A percentile compares a stretch with the other conserved stretches of the same genome.
phyloP scores from a whole-genome alignment of 2,888 invertebrate genomes.

The Yponomeuta cagnagella region DNA sequence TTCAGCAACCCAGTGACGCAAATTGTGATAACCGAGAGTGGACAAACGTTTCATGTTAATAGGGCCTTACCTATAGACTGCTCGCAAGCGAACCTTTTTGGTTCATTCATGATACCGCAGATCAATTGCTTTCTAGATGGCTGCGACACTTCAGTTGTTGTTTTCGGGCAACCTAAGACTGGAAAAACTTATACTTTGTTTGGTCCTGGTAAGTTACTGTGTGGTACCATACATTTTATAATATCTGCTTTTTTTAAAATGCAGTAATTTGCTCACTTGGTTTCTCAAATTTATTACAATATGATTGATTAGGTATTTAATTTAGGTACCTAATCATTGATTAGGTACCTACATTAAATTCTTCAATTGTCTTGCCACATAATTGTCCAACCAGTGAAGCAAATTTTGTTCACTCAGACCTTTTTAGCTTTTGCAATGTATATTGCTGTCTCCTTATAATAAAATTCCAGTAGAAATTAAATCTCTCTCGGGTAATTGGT shows the following conservation, averaged over 20 bases:
- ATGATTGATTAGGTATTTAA: no score
- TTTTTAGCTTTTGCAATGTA: no score
- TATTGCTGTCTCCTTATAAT: no score
- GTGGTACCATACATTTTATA: no score
- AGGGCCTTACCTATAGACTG: slow-evolving; percentile 75
- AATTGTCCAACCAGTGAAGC: not conserved
- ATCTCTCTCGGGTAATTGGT: no score
- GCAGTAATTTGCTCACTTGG: no score
- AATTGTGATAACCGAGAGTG: slow-evolving; percentile 76
- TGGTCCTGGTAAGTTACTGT: slow-evolving; percentile 75
- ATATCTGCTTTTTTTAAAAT: no score
- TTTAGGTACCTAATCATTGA: no score
- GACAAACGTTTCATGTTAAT: slow-evolving; percentile 73
- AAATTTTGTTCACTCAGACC: not conserved
- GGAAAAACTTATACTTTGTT: slow-evolving; percentile 85
- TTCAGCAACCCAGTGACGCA: slow-evolving; percentile 76
- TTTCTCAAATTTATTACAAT: no score
- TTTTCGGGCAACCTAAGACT: slow-evolving; percentile 79
- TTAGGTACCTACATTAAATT: no score
- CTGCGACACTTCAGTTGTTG: slow-evolving; percentile 84
- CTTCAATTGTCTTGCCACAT: not conserved
- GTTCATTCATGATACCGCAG: slow-evolving; percentile 79
- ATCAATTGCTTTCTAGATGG: slow-evolving; percentile 82
- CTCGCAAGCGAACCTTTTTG: slow-evolving; percentile 78
- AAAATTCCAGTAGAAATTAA: no score